Percentiles rank a stretch among this genome's conserved stretches.
Conservation (phyloP, 2,113 vertebrate genomes). For the Coptodon bakossiorum region DNA sequence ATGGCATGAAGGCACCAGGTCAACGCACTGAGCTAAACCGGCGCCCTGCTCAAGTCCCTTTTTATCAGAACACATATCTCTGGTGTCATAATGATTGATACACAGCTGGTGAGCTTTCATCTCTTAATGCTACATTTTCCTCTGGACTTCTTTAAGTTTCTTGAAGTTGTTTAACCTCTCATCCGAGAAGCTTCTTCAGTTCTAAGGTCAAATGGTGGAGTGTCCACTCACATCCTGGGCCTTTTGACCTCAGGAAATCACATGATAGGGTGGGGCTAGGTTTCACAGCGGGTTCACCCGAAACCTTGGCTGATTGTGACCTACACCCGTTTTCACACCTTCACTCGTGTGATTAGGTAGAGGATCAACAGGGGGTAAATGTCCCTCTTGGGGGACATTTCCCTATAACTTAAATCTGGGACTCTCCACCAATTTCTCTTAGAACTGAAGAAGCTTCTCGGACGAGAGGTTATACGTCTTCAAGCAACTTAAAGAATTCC, state of each 20-base stretch:
- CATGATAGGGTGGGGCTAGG: background rate
- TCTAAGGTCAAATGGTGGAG: background rate
- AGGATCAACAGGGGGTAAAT: background rate
- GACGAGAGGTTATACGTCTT: too few species aligned
- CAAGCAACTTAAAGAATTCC: too few species aligned
- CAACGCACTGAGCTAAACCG: background rate
- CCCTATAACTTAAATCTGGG: background rate
- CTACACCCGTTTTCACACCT: background rate
- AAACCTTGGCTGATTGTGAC: background rate
- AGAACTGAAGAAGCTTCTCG: background rate
- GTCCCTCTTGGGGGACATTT: accelerated
- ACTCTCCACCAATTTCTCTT: background rate
- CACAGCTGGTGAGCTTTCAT: background rate
- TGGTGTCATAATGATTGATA: background rate
- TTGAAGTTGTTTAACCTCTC: background rate
- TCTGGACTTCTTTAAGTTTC: background rate
- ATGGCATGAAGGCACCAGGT: accelerated
- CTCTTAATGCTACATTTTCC: background rate
- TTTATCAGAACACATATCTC: background rate
- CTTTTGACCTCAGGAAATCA: background rate
- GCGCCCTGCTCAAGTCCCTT: accelerated
- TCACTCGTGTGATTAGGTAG: background rate
- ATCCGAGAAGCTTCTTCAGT: background rate
- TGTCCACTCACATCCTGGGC: background rate
- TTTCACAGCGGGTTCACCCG: accelerated